A percentile compares a stretch with the other conserved stretches of the same genome.
Conservation (phyloP, 1,140 invertebrate genomes). For the Panulirus ornatus region DNA sequence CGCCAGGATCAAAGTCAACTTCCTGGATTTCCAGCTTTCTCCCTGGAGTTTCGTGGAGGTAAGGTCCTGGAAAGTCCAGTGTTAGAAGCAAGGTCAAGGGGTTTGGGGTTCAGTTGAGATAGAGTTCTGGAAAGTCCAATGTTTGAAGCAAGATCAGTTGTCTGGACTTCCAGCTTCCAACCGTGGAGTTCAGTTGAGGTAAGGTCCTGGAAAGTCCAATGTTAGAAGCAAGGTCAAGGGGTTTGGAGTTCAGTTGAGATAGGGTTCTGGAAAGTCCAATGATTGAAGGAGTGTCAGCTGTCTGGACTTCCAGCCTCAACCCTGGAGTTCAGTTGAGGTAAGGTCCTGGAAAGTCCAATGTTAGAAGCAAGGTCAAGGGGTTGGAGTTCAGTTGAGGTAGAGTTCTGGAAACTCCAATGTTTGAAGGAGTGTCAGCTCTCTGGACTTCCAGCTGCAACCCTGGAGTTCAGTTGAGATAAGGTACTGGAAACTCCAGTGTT, state of each 20-base stretch:
- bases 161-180: slow-evolving; percentile 85
- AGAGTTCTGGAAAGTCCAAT: not conserved
- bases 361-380: not conserved
- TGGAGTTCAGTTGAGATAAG: slow-evolving; percentile 85
- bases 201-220: slow-evolving; percentile 32
- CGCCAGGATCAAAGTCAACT: slow-evolving; percentile 83
- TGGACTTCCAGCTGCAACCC: slow-evolving; percentile 84
- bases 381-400: not conserved
- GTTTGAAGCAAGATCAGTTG: slow-evolving; percentile 84
- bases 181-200: slow-evolving; percentile 85
- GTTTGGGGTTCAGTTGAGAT: not conserved
- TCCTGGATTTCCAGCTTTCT: slow-evolving; percentile 85
- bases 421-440: slow-evolving; percentile 84
- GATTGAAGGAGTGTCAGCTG: slow-evolving; percentile 84
- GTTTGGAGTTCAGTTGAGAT: not conserved
- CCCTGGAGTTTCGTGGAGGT: slow-evolving; percentile 85
- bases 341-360: slow-evolving; percentile 30
- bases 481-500: slow-evolving; percentile 10
- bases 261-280: not conserved
- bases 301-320: slow-evolving; percentile 84
- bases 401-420: not conserved
- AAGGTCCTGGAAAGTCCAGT: slow-evolving; percentile 32
- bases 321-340: slow-evolving; percentile 85
- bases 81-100: not conserved
- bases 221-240: not conserved